phyloP scores from a whole-genome alignment of 1,140 invertebrate genomes.

The Hypsibius dujardini region DNA sequence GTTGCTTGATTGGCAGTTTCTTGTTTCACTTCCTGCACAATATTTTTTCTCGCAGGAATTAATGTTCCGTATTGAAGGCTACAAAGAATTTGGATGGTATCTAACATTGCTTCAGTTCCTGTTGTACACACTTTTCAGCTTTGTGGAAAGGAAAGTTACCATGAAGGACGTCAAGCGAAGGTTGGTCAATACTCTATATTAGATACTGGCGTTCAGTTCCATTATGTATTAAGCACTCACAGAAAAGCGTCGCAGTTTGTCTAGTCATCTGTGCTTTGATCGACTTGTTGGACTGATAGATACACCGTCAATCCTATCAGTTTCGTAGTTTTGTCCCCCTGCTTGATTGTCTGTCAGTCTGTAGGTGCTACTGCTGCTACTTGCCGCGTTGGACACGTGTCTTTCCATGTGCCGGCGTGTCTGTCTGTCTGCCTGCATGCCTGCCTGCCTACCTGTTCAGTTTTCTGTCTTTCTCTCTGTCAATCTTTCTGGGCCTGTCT shows the following conservation, averaged over 20 bases:
- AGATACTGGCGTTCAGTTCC: too few relatives aligned
- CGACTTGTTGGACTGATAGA: too few relatives aligned
- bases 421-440: conserved; percentile 15
- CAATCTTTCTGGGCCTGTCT: too few relatives aligned
- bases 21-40: conserved; percentile 20
- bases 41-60: conserved; percentile 47
- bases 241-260: too few relatives aligned
- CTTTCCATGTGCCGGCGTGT: conserved; percentile 17
- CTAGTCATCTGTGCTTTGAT: too few relatives aligned
- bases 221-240: too few relatives aligned
- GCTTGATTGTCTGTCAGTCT: too few relatives aligned
- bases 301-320: too few relatives aligned
- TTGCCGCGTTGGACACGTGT: too few relatives aligned
- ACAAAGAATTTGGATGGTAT: conserved; percentile 75
- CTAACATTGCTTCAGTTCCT: conserved; percentile 77
- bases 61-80: conserved; percentile 70
- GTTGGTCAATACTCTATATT: conserved; percentile 30
- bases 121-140: conserved; percentile 62
- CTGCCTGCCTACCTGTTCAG: conserved; percentile 11
- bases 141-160: conserved; percentile 50
- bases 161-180: conserved; percentile 44
- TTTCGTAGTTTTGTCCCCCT: too few relatives aligned
- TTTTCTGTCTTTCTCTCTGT: conserved; percentile 25
- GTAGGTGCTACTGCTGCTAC: too few relatives aligned
- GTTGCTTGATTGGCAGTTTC: neutral